A percentile compares a stretch with the other conserved stretches of the same genome.
These are phyloP conservation scores for Novumbra hubbsi DNA, from an alignment of 2,797 vertebrate species.

Conservation along the genomic window DNA sequence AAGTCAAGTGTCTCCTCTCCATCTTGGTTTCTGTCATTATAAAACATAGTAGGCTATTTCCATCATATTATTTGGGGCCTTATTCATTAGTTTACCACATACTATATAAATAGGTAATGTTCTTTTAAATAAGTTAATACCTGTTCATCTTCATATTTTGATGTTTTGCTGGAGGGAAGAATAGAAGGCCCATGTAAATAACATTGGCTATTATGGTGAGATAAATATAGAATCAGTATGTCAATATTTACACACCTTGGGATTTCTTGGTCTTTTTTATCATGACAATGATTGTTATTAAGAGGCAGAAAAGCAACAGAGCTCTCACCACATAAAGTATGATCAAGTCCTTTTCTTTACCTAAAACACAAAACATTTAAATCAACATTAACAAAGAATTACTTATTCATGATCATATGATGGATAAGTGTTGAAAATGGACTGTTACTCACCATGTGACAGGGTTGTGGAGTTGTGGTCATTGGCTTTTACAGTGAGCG, in stretches of 20 bases:
- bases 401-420: background rate
- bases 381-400: background rate
- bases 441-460: background rate
- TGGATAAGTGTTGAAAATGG: background rate
- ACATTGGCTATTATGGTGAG: background rate
- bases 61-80: too few species aligned
- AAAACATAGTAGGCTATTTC: background rate
- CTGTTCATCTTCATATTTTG: background rate
- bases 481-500: conserved; percentile 10
- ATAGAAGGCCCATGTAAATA: background rate
- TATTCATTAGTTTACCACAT: too few species aligned
- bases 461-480: background rate
- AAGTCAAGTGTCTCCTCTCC: background rate
- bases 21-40: background rate
- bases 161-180: background rate
- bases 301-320: background rate
- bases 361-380: background rate
- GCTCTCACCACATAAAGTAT: background rate
- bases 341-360: too few species aligned
- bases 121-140: background rate
- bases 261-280: background rate
- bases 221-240: background rate
- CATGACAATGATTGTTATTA: conserved; percentile 7
- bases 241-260: background rate
- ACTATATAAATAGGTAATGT: background rate